phyloP scores from a whole-genome alignment of 2,888 invertebrate genomes.

The Netelia inedita region DNA sequence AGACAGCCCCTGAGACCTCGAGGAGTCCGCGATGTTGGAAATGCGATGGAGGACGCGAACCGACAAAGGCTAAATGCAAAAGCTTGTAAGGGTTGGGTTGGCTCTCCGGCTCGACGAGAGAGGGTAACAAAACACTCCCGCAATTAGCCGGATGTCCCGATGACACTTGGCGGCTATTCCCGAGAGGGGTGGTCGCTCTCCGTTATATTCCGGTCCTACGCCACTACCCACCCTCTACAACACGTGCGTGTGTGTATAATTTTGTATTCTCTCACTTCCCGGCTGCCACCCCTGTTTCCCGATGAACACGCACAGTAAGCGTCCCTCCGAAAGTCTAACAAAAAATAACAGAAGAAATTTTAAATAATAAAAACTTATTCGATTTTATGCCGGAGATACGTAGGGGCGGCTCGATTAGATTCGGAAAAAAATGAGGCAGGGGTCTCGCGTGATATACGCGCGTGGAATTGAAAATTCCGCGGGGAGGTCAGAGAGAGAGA shows the following conservation, averaged over 20 bases:
- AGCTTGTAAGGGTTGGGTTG: slow-evolving; percentile 82
- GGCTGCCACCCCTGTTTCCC: background rate
- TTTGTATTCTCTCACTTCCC: slow-evolving; percentile 39
- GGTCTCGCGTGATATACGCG: slow-evolving; percentile 51
- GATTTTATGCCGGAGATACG: slow-evolving; percentile 74
- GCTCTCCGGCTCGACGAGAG: slow-evolving; percentile 19
- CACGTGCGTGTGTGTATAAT: slow-evolving; percentile 44
- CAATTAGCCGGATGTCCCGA: slow-evolving; percentile 83
- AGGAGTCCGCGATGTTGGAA: slow-evolving; percentile 44
- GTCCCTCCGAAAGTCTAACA: slow-evolving; percentile 48
- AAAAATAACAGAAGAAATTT: slow-evolving; percentile 61
- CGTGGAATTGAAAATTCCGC: slow-evolving; percentile 75
- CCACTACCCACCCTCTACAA: slow-evolving; percentile 25
- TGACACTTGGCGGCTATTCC: slow-evolving; percentile 81
- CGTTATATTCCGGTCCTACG: slow-evolving; percentile 49
- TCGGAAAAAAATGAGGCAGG: slow-evolving; percentile 65
- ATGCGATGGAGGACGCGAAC: slow-evolving; percentile 11
- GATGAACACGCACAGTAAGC: slow-evolving; percentile 56
- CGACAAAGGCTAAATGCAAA: slow-evolving; percentile 83
- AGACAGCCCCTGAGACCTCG: slow-evolving; percentile 58
- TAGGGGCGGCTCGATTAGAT: slow-evolving; percentile 72
- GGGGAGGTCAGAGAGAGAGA: slow-evolving; percentile 71
- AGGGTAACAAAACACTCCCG: slow-evolving; percentile 82
- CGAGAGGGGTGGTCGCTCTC: slow-evolving; percentile 69
- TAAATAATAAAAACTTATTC: slow-evolving; percentile 79